These are phyloP conservation scores for Nasonia longicornis DNA, from an alignment of 1,140 invertebrate species.

Conservation along the genomic window DNA sequence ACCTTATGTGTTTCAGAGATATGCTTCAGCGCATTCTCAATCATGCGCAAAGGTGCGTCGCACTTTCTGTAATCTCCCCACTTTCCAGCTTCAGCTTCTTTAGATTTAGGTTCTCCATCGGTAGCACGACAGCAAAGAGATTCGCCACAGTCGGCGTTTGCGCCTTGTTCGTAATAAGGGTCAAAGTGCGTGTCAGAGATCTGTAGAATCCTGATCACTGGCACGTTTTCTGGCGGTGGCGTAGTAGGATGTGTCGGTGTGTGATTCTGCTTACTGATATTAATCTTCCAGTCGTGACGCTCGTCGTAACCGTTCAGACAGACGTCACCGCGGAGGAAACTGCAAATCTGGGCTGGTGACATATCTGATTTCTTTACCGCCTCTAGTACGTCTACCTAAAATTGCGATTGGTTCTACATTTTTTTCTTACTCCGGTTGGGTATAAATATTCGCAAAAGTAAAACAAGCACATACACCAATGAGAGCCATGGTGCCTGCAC, in stretches of 20 bases:
- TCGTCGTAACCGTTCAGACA: conserved; percentile 89
- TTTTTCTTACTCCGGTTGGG: too few relatives aligned
- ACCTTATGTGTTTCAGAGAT: conserved; percentile 87
- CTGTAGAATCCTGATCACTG: conserved; percentile 91
- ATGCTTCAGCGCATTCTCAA: conserved; percentile 90
- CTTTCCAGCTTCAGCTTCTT: conserved; percentile 82
- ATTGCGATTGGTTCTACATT: conserved; percentile 32
- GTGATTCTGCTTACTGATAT: conserved; percentile 87
- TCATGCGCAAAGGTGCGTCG: conserved; percentile 88
- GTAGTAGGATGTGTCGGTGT: conserved; percentile 74
- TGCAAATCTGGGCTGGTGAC: conserved; percentile 89
- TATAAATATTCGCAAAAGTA: conserved; percentile 58
- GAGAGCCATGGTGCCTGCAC: conserved; percentile 85
- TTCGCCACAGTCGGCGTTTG: conserved; percentile 90
- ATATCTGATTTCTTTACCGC: conserved; percentile 81
- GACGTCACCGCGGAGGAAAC: conserved; percentile 89
- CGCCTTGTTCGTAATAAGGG: conserved; percentile 89
- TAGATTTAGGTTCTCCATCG: conserved; percentile 77
- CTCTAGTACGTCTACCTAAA: conserved; percentile 84
- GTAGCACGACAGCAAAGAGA: conserved; percentile 88
- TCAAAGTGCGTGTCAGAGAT: conserved; percentile 95
- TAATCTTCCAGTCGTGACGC: conserved; percentile 89
- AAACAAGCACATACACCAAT: conserved; percentile 74
- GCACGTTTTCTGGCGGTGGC: conserved; percentile 80
- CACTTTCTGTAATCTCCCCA: conserved; percentile 96